Conservation (phyloP, 2,888 invertebrate genomes). For the Clostera curtula region DNA sequence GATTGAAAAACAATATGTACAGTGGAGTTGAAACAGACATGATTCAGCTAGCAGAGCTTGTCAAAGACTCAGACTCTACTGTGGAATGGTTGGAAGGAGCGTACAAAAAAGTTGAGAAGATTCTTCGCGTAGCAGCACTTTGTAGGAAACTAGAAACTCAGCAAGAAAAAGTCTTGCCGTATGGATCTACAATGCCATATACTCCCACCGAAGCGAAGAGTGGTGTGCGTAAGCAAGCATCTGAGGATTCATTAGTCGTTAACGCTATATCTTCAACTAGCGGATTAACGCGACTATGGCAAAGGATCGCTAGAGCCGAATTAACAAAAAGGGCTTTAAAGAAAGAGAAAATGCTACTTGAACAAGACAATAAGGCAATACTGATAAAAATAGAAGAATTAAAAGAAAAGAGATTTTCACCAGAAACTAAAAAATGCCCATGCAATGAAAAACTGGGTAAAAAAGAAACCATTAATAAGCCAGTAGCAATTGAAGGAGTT, state of each 20-base stretch:
- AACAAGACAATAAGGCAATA: conserved; percentile 47
- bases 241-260: conserved; percentile 45
- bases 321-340: conserved; percentile 48
- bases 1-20: conserved; percentile 40
- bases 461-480: conserved; percentile 18
- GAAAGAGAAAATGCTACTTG: conserved; percentile 49
- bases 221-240: conserved; percentile 31
- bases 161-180: conserved; percentile 65
- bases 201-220: conserved; percentile 34
- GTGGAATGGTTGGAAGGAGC: conserved; percentile 53
- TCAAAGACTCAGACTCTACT: conserved; percentile 49
- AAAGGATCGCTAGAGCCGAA: conserved; percentile 55
- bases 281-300: conserved; percentile 58
- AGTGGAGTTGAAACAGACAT: conserved; percentile 42
- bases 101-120: conserved; percentile 62
- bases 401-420: conserved; percentile 26
- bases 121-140: conserved; percentile 64
- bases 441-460: conserved; percentile 23
- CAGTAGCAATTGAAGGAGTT: conserved; percentile 44
- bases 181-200: conserved; percentile 36
- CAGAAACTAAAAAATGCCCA: conserved; percentile 33
- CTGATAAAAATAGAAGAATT: conserved; percentile 29
- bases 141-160: conserved; percentile 75
- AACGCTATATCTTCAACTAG: conserved; percentile 46
- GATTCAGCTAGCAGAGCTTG: conserved; percentile 40